Base-by-base conservation (phyloP, 2,797 vertebrate species). In the Sebastes itinus region DNA sequence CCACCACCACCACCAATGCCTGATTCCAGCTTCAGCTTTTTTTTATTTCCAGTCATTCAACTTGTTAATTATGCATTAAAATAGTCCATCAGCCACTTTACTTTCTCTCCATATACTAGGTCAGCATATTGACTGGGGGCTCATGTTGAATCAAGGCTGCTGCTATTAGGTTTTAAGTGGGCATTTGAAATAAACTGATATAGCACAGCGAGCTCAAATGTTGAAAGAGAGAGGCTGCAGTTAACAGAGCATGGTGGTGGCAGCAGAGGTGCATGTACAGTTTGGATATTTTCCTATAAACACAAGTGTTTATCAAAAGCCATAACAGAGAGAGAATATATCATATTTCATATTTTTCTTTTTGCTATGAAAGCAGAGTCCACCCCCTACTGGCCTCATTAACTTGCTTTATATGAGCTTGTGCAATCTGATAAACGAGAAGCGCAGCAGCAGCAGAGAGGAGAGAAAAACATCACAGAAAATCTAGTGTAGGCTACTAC, bases 341-440 rank as follows among this genome's bases (percentile, higher is more conserved):
- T 82, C 58, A 63, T 80, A 1, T 80, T 80, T 71, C 5, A 59
- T 71, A 18, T 32, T 16, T 27, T n/a, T 30, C 38, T 42, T 72
- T 88, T 86, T 84, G 56, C 79, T 62, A 67, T 79, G 72, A 56
- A 84, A 75, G 75, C 71, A 75, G 38, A 72, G 77, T 77, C 68
- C 84, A 81, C 63, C 74, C 75, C 70, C 65, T 74, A 20, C 71
- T 88, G 87, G 79, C 84, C 81, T 90, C 77, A 87, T 88, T 91
- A 87, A 82, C 77, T 85, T 80, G 72, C 60, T 83, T 84, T 77
- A 78, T 80, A 75, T 73, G 81, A 84, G 78, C 72, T 79, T 65
- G 42, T 78, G 84, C 64, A 78, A 77, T 72, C 59, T 87, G 75
- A 91, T 86, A 72, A 87, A 89, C 16, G 60, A 77, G 72, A 56